Conservation (phyloP, 2,888 invertebrate genomes). For the Arge pagana region DNA sequence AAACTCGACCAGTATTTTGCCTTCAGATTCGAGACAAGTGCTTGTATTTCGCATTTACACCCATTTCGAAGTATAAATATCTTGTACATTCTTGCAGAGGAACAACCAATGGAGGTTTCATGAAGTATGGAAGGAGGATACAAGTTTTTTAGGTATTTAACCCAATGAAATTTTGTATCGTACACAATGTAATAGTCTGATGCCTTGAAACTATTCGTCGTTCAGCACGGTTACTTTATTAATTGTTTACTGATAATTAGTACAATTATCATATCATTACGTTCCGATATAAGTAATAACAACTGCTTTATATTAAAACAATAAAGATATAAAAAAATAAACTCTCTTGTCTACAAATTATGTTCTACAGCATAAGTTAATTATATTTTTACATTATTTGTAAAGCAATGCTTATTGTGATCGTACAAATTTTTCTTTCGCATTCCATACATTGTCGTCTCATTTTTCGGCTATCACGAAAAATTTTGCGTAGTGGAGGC, state of each 20-base stretch:
- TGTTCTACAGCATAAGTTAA: conserved; percentile 3
- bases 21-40: background rate
- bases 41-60: too few relatives aligned
- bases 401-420: conserved; percentile 21
- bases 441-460: too few relatives aligned
- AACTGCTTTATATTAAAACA: conserved; percentile 22
- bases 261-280: conserved; percentile 8
- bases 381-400: conserved; percentile 3
- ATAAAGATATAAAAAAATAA: conserved; percentile 26
- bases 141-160: too few relatives aligned
- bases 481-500: too few relatives aligned
- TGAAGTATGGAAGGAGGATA: too few relatives aligned
- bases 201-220: background rate
- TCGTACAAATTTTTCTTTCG: conserved; percentile 16
- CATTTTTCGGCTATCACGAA: too few relatives aligned
- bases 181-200: background rate
- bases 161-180: too few relatives aligned
- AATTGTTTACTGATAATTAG: conserved; percentile 9
- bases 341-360: conserved; percentile 24
- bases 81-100: conserved; percentile 38
- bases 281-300: conserved; percentile 10
- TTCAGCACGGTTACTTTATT: background rate
- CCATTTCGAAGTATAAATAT: conserved; percentile 10
- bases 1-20: conserved; percentile 22
- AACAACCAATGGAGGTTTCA: conserved; percentile 46